A percentile compares a stretch with the other conserved stretches of the same genome.
Conservation (phyloP, 2,888 invertebrate genomes). For the Hypselothyrea guttata region DNA sequence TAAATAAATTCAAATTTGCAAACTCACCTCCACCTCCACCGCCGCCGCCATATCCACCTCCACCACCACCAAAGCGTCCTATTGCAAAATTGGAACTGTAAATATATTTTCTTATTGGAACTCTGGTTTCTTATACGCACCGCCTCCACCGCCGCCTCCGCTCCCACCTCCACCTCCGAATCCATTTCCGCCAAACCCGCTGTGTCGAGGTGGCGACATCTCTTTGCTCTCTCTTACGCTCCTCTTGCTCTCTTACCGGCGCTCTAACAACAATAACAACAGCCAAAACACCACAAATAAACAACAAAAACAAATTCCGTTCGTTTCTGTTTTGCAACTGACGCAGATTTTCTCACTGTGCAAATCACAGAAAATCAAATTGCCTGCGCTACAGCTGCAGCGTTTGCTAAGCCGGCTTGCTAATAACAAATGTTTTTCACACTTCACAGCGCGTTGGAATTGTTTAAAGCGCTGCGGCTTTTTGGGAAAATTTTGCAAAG, state of each 20-base stretch:
- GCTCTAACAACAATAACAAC: conserved; percentile 12
- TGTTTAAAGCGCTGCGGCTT: conserved; percentile 7
- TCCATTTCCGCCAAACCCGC: conserved; percentile 37
- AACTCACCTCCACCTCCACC: conserved; percentile 13
- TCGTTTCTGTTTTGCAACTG: conserved; percentile 8
- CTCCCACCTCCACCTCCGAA: conserved; percentile 29
- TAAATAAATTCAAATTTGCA: background rate
- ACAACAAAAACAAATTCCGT: too few species aligned
- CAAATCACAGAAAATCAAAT: background rate
- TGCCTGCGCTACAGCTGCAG: background rate
- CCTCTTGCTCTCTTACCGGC: too few species aligned
- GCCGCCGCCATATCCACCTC: conserved; percentile 6
- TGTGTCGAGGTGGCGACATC: conserved; percentile 54
- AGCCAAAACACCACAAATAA: conserved; percentile 1
- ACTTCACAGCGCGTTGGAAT: background rate
- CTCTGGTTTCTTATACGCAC: conserved; percentile 1
- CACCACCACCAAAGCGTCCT: conserved; percentile 25
- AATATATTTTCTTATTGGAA: background rate
- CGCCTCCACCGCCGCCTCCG: conserved; percentile 7
- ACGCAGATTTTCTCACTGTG: conserved; percentile 3
- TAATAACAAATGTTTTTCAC: background rate
- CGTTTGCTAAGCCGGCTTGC: background rate
- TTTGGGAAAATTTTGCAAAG: conserved; percentile 11
- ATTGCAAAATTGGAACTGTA: background rate
- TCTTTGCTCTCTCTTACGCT: too few species aligned